Evolutionary conservation across 2,113 vertebrate species (phyloP).

Genomic region (Hiodon tergisus): DNA sequence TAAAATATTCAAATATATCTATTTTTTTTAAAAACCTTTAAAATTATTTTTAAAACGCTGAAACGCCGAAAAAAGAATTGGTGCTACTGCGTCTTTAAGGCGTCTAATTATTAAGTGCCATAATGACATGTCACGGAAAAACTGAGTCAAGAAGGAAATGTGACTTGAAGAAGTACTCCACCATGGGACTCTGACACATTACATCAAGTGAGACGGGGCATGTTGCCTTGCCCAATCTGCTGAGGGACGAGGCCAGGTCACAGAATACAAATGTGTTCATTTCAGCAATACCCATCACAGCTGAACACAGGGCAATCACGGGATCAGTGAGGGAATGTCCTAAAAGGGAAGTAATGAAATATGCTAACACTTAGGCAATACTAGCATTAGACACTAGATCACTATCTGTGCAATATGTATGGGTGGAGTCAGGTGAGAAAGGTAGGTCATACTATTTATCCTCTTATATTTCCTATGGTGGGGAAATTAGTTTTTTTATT

Average conservation of each 20-base stretch:
- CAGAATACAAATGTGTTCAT: not conserved
- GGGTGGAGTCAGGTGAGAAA: constrained; percentile 61
- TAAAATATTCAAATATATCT: too few relatives aligned
- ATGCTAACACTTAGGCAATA: constrained; percentile 55
- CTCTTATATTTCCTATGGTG: constrained; percentile 29
- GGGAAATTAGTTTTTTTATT: too few relatives aligned
- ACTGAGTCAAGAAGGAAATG: not conserved
- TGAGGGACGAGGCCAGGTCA: not conserved
- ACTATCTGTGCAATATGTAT: constrained; percentile 64
- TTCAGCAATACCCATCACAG: not conserved
- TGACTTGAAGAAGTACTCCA: not conserved
- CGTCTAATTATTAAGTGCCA: too few relatives aligned
- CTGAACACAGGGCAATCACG: not conserved
- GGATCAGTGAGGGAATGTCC: not conserved
- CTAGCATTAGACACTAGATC: constrained; percentile 51
- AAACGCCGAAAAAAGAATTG: too few relatives aligned
- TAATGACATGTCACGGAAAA: not conserved
- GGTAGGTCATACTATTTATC: constrained; percentile 51
- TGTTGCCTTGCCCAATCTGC: not conserved
- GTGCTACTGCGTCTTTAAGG: too few relatives aligned
- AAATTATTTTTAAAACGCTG: too few relatives aligned
- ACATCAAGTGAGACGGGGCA: not conserved
- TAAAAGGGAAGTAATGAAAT: constrained; percentile 20
- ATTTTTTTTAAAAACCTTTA: too few relatives aligned
- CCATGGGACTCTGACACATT: not conserved